Conservation (phyloP, 2,113 vertebrate genomes). For the Malurus melanocephalus region DNA sequence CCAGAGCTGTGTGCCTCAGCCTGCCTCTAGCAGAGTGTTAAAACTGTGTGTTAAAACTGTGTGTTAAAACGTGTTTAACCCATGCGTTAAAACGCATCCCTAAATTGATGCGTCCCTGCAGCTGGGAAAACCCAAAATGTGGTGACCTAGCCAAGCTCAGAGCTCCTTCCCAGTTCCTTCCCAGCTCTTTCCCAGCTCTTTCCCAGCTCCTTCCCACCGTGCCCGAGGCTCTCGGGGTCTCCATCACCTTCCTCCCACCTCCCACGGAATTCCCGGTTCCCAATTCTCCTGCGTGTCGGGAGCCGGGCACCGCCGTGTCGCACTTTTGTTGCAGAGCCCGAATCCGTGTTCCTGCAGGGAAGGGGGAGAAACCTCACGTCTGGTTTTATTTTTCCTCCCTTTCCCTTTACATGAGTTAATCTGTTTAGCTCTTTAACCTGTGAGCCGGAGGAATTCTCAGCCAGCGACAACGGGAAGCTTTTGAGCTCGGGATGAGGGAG, state of each 20-base stretch:
- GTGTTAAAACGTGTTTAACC: too few relatives aligned
- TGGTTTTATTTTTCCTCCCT: not conserved
- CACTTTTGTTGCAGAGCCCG: not conserved
- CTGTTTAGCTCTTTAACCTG: slow-evolving; percentile 26
- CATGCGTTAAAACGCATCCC: not conserved
- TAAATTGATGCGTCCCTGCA: accelerated
- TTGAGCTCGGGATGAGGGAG: not conserved
- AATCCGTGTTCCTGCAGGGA: not conserved
- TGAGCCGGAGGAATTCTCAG: not conserved
- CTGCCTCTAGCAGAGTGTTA: accelerated
- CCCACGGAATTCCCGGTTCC: accelerated
- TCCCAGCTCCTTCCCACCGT: not conserved
- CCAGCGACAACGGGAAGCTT: not conserved
- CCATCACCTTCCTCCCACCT: accelerated
- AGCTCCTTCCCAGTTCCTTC: not conserved
- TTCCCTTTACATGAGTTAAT: not conserved
- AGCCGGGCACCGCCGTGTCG: accelerated
- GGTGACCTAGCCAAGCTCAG: not conserved
- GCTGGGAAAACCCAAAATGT: accelerated
- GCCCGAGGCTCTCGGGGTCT: accelerated
- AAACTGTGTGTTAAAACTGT: too few relatives aligned
- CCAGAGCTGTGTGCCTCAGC: not conserved
- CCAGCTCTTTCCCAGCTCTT: not conserved
- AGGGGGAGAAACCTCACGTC: not conserved
- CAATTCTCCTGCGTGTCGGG: accelerated